A percentile compares a stretch with the other conserved stretches of the same genome.
Evolutionary conservation across 2,888 invertebrate genomes (phyloP).

Genomic region (Acrobasis suavella): DNA sequence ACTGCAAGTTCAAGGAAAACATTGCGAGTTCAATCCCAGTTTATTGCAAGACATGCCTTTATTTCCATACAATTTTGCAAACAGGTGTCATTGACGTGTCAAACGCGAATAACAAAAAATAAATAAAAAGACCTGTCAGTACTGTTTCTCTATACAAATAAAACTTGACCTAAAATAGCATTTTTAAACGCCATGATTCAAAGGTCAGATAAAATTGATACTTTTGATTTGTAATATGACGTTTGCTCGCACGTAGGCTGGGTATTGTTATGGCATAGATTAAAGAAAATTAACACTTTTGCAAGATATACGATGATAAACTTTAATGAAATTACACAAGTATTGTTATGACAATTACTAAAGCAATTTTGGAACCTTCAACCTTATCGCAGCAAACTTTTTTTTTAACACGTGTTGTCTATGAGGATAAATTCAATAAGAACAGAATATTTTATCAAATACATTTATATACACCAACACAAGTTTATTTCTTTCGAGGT

Average conservation of each 20-base stretch:
- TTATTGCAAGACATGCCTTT: conserved; percentile 5
- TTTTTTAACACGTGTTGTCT: not conserved
- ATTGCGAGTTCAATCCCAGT: not conserved
- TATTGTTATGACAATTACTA: conserved; percentile 8
- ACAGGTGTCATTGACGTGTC: conserved; percentile 16
- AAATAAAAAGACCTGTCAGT: conserved; percentile 14
- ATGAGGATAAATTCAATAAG: not conserved
- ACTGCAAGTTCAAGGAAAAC: conserved; percentile 7
- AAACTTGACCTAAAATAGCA: conserved; percentile 33
- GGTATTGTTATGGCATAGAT: conserved; percentile 31
- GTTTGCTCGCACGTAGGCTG: conserved; percentile 30
- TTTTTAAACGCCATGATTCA: conserved; percentile 27
- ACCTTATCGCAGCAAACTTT: not conserved
- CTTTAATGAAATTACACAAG: conserved; percentile 6
- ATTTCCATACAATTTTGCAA: conserved; percentile 7
- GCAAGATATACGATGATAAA: conserved; percentile 11
- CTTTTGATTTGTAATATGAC: conserved; percentile 29
- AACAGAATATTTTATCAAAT: too few relatives aligned
- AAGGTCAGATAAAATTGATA: conserved; percentile 33
- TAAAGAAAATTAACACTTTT: conserved; percentile 33
- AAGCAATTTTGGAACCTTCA: conserved; percentile 7
- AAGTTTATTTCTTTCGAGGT: too few relatives aligned
- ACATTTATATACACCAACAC: too few relatives aligned
- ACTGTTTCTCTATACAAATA: conserved; percentile 25
- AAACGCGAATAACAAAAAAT: conserved; percentile 6